Base-by-base conservation (phyloP, 2,113 vertebrate species). In the Rhagologus leucostigma region DNA sequence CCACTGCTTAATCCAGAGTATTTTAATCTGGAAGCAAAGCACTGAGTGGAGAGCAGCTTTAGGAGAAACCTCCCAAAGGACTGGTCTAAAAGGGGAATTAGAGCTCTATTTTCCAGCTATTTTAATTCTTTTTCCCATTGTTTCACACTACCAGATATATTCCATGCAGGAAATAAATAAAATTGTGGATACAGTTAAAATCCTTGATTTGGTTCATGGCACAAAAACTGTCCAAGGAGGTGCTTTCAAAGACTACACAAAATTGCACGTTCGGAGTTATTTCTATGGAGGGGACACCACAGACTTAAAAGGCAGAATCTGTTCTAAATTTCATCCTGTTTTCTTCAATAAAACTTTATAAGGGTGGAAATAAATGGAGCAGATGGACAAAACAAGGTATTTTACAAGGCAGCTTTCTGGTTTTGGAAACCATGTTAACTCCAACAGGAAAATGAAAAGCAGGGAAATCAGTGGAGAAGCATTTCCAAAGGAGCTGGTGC, bases 241-340 rank as follows among this genome's bases (percentile, higher is more conserved):
- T 14, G 23, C 10, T 46, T 44, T 20, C 24, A 46, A 15, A 26
- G 68, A 16, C 0, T 1, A 65, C 69, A 47, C 32, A 65, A 59
- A 84, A 47, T 2, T 5, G 20, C n/a, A 55, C 0, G 1, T 55
- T 63, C 3, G 0, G 1, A 78, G 46, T 60, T 60, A 29, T 35
- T 83, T 33, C 78, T 49, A 16, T 1, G 19, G 37, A 69, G 30
- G 53, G 27, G 44, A 74, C 0, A 0, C 2, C 19, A 33, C 8
- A 18, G 64, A 88, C 68, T 68, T 81, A 77, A 60, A 81, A 70
- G 46, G 50, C 6, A 76, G 11, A 50, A 55, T 59, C 49, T 87
- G 6, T 23, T 44, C 42, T 52, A 42, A 39, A 52, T 74, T 71
- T 77, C 60, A 53, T 35, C 73, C 47, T 6, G 4, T 68, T 93